Evolutionary conservation across 2,113 vertebrate genomes (phyloP), one percentile per base, ranked within the genome.

Genomic region (Thomomys bottae): DNA sequence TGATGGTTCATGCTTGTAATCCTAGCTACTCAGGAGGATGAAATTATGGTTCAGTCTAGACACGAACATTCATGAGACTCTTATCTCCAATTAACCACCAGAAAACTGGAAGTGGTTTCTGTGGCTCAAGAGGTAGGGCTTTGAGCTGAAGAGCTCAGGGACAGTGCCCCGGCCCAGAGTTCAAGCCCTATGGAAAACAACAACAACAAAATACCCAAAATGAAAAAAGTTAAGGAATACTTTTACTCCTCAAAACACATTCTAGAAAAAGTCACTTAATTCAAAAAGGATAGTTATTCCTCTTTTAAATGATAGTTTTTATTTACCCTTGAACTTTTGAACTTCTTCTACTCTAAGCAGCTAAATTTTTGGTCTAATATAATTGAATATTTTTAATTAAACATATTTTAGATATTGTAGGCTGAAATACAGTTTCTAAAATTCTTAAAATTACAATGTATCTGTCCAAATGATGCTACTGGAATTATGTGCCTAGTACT

Each of bases 341-440:
- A 72, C 1, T 12, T 59, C 66, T 66, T 87, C 2, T 32, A 45
- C 26, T 77, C 76, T 89, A 82, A 79, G 40, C 72, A 75, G 42
- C 30, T 71, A n/a, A n/a, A 20, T 2, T 6, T 78, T 36, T 1
- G 73, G 4, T 57, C 57, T 68, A 82, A 86, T 78, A 20, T 38
- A 67, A 72, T n/a, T 76, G n/a, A 32, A 28, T 87, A 84, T 32
- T 75, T 54, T 76, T 21, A 64, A 10, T 3, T 66, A 15, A 84
- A 79, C 45, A 45, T 57, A 71, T 49, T 59, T 79, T 26, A 32
- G 78, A 79, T 6, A 34, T 34, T 90, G 91, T 66, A 85, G 49
- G 54, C 18, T 67, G 57, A 91, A 88, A 78, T n/a, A 15, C 15
- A 54, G 15, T 54, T 79, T 87, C 28, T 57, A 79, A 94, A 92